Conservation (phyloP, 2,888 invertebrate species). For the Endomychus coccineus region DNA sequence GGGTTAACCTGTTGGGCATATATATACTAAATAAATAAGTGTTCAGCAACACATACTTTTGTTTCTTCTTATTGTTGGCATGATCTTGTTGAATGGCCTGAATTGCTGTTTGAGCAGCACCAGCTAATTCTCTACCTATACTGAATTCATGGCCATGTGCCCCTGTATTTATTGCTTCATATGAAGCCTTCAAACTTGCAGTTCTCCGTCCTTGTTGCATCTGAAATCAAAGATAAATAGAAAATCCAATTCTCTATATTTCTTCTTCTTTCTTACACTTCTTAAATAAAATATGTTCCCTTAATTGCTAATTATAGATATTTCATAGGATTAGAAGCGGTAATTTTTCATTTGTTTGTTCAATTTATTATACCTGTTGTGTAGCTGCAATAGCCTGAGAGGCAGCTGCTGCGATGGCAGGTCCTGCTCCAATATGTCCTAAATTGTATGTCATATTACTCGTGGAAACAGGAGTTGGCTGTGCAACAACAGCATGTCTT, state of each 20-base stretch:
- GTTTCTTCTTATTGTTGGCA: conserved; percentile 56
- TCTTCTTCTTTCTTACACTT: too few species aligned
- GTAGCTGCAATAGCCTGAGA: conserved; percentile 95
- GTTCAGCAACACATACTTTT: conserved; percentile 29
- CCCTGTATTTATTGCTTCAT: conserved; percentile 76
- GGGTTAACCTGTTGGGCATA: too few species aligned
- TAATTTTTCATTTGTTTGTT: too few species aligned
- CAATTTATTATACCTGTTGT: conserved; percentile 65
- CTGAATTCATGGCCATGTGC: conserved; percentile 56
- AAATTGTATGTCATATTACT: conserved; percentile 50
- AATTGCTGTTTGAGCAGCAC: conserved; percentile 64
- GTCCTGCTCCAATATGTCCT: conserved; percentile 79
- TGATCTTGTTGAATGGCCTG: conserved; percentile 56
- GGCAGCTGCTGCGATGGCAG: conserved; percentile 88
- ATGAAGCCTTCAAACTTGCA: conserved; percentile 89
- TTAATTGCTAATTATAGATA: too few species aligned
- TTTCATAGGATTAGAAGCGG: too few species aligned
- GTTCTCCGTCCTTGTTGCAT: conserved; percentile 93
- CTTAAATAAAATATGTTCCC: too few species aligned
- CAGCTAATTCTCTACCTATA: conserved; percentile 63
- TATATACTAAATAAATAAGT: not conserved
- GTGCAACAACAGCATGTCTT: conserved; percentile 25
- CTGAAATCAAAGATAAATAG: conserved; percentile 39
- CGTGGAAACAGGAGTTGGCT: conserved; percentile 11
- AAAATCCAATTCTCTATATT: not conserved